Base-by-base conservation (phyloP, 2,113 vertebrate species). In the Pseudorhombus dupliciocellatus region DNA sequence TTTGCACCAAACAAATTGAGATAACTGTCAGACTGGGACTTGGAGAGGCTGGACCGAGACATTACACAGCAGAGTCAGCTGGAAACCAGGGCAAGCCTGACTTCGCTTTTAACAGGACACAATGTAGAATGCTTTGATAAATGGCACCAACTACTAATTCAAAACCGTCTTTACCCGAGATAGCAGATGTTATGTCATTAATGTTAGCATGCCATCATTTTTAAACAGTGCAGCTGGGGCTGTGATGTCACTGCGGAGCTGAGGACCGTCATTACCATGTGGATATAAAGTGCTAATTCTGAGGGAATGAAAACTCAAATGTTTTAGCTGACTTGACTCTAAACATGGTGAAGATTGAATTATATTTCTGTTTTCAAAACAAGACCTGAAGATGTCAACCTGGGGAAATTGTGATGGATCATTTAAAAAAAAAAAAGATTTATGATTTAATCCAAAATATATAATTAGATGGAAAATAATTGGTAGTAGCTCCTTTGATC, bases 41-140 rank as follows among this genome's bases (percentile, higher is more conserved):
- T 12, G 2, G 7, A 52, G 44, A 18, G 10, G 15, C 22, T 30
- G 24, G 42, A 67, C 6, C 6, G 1, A 66, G 24, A 51, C 56
- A 18, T 6, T 30, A 57, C 20, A 26, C 15, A 70, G 4, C 22
- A 63, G 5, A 56, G 21, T 65, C 10, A 21, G 51, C 25, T 20
- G 24, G 24, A 44, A 64, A 73, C 42, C 18, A 14, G 51, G 16
- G 61, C 40, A 56, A 62, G 30, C 56, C 42, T 72, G 69, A 56
- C 28, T 72, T 61, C 22, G 61, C 42, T 73, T 16, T 26, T 51
- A 31, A 40, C n/a, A 7, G 20, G 14, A 9, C 5, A 67, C 4
- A 57, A 55, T 37, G 26, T 1, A 34, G 37, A 46, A 12, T 0
- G 20, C 51, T 61, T 54, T 18, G 46, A 37, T n/a, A 55, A 55